Evolutionary conservation across 2,888 invertebrate species (phyloP).

Genomic region (Eupithecia tripunctaria): DNA sequence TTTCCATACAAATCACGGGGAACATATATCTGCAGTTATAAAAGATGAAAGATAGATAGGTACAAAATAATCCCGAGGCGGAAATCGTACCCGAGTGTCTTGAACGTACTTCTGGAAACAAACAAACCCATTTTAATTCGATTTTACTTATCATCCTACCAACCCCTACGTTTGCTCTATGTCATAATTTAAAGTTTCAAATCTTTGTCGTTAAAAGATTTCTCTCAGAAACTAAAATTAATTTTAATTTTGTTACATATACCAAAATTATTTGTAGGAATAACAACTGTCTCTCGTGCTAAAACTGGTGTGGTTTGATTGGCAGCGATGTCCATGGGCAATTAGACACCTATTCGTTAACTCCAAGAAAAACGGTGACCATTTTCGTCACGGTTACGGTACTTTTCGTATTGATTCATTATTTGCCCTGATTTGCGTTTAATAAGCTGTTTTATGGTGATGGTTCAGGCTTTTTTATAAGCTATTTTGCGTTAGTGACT

Average conservation of each 20-base stretch:
- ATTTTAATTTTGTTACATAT: not conserved
- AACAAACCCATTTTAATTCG: not conserved
- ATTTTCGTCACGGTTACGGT: conserved; percentile 45
- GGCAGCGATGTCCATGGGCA: conserved; percentile 51
- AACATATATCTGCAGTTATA: too few species aligned
- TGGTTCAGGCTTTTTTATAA: conserved; percentile 22
- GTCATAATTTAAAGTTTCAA: not conserved
- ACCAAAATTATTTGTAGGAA: too few species aligned
- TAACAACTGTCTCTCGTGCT: conserved; percentile 11
- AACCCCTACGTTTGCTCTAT: not conserved
- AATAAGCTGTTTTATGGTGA: conserved; percentile 22
- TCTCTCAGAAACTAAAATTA: too few species aligned
- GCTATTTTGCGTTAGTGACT: not conserved
- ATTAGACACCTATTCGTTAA: conserved; percentile 56
- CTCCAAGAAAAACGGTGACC: conserved; percentile 49
- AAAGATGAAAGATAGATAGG: too few species aligned
- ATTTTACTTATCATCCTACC: not conserved
- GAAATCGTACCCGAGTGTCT: not conserved
- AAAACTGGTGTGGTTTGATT: conserved; percentile 51
- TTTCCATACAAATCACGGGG: too few species aligned
- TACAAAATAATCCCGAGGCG: too few species aligned
- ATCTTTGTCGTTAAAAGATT: too few species aligned
- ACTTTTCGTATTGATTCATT: conserved; percentile 42
- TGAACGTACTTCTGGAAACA: not conserved
- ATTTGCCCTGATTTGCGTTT: conserved; percentile 41